Evolutionary conservation across 1,140 invertebrate species (phyloP), one percentile per base, ranked within the genome.

Genomic region (Zaprionus africanus): DNA sequence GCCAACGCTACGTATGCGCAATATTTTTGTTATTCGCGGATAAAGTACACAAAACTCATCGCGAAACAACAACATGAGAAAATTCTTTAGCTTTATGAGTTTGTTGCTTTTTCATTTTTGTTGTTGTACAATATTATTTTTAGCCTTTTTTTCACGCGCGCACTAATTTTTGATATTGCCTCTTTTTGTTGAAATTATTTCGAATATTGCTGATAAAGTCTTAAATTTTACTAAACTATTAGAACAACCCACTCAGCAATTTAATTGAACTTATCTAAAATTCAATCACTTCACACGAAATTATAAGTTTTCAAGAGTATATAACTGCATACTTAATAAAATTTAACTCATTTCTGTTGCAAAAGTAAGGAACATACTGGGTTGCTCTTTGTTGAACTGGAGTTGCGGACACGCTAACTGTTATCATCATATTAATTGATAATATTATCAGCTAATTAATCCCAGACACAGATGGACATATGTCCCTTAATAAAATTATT

Each of bases 11-110:
- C 81, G 81, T 88, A 88, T 88, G 59, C 76, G 81, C 81, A 82
- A 83, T 88, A 81, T 60, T 78, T 84, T 73, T 77, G 54, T 68
- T 81, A 66, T 68, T 84, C 65, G 69, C 85, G 66, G 69, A 74
- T 90, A 90, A 88, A 88, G 85, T 88, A 90, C 85, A 90, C 82
- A 81, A 65, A 83, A 78, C 64, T 60, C 67, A 62, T 43, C 28
- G 62, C 57, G 51, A 53, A 67, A 38, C 71, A 76, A 65, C 61
- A 78, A 70, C 54, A 70, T 43, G 46, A 43, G 46, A 59, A 61
- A 88, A 88, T 90, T 81, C 75, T 57, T 90, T 19, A 49, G 78
- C 54, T 76, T 75, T 78, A 72, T 68, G 17, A 15, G 65, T 73
- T 59, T 69, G 46, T 77, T 76, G 65, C 65, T 62, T 79, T 64